Base-by-base conservation (phyloP, 64 coral and sea anemone species). In the Porites lutea region DNA sequence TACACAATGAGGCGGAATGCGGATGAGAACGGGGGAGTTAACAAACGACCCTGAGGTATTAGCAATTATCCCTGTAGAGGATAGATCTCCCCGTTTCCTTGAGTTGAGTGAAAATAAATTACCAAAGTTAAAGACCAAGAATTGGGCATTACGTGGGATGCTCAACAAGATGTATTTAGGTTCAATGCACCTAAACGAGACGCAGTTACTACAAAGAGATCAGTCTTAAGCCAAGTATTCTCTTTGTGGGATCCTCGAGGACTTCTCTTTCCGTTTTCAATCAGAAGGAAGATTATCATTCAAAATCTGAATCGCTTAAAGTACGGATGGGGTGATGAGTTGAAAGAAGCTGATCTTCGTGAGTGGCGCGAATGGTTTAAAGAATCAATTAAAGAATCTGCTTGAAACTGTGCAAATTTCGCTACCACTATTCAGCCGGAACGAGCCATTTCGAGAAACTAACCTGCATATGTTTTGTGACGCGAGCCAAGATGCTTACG, bases 401-500 rank as follows among this genome's bases (percentile, higher is more conserved):
- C 43, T 71, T 64, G n/a, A 21, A 13, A 5, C 69, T 12, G 67
- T 86, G 43, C 9, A 5, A 48, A 70, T 76, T 12, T 3, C 58
- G 43, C 8, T 58, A 46, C 8, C 53, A 20, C 66, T 12, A 66
- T 68, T 12, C 4, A 72, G 65, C 16, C 66, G 73, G 27, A 51
- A 87, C 4, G 15, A 46, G 4, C 4, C 19, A 1, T 19, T 83
- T 27, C 3, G 18, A 19, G 23, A 23, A 8, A 23, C 55, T 3
- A n/a, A 3, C 1, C 18, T 83, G 2, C 79, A 83, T 6, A 5
- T 62, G 3, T 83, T 83, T 27, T 52, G 12, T 63, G 53, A 83
- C 45, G 79, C 59, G 4, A 61, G 53, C 44, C 79, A 83, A 63
- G 79, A 83, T 20, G 16, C 82, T 6, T 86, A 86, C 43, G 82